Evolutionary conservation across 2,888 invertebrate species (phyloP), one percentile per base, ranked within the genome.

Genomic region (Camponotus fellah): DNA sequence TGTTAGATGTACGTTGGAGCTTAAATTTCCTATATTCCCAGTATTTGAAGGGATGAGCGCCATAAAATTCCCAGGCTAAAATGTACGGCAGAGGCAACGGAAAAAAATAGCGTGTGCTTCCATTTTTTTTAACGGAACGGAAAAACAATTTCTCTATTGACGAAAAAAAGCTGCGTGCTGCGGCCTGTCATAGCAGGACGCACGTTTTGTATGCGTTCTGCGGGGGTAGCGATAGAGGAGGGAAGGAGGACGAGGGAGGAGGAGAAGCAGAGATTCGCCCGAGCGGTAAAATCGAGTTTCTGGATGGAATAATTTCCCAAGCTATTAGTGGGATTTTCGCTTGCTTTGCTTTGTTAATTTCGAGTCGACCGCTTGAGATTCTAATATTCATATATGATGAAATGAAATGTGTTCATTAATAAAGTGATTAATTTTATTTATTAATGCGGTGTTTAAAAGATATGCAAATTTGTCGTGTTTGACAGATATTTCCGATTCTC

Each of bases 121-220:
- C 40, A 32, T 77, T 68, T 76, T 74, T 77, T 77, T 65, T 46
- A 40, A 32, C 77, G 46, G 21, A 68, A 68, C 56, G 17, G 66
- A 68, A 66, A 76, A 77, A 77, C 66, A 77, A 66, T 77, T 77
- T 77, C 68, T 66, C 56, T 77, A 68, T 77, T 56, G 68, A 68
- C 26, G 21, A 68, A 68, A 77, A 77, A 66, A 68, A 53, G 53
- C 75, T 75, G 21, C 34, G 34, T 34, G 77, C 56, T 49, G 68
- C 56, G 77, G 68, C 68, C 68, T 68, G 77, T 77, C 77, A 77
- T 17, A 4, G 68, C 40, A 40, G 56, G 40, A 77, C 56, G 26
- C 26, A 26, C 26, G 77, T 77, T 77, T 77, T 77, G 68, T 77
- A 14, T 34, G 40, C 56, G 66, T 56, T 58, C 12, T 46, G 43